These are phyloP conservation scores for Todiramphus chloris DNA, from an alignment of 2,113 vertebrate species.

Conservation along the genomic window DNA sequence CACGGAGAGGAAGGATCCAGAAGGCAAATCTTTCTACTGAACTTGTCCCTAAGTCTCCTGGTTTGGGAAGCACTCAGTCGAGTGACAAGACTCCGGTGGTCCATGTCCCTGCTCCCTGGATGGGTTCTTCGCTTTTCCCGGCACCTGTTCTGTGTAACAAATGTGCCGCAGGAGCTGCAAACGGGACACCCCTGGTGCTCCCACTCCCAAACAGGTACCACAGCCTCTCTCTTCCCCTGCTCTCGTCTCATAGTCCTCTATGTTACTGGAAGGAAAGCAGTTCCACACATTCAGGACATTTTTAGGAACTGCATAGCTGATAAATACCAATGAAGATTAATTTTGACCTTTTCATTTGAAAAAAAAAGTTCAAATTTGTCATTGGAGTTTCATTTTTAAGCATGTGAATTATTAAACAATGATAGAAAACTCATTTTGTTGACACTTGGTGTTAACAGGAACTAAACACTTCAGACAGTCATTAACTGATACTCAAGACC, in stretches of 20 bases:
- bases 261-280: not conserved
- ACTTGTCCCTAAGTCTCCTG: not conserved
- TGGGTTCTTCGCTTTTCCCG: not conserved
- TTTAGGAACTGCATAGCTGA: not conserved
- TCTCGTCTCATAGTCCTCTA: not conserved
- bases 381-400: not conserved
- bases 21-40: not conserved
- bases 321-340: not conserved
- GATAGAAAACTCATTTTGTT: not conserved
- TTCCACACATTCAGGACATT: not conserved
- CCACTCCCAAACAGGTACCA: rapidly evolving
- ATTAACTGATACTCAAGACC: not conserved
- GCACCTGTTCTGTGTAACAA: not conserved
- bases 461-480: not conserved
- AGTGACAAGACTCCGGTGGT: not conserved
- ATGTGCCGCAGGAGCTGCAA: rapidly evolving
- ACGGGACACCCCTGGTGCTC: not conserved
- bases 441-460: not conserved
- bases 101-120: not conserved
- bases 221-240: not conserved
- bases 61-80: not conserved
- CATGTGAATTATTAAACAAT: not conserved
- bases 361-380: not conserved
- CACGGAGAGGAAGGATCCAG: not conserved
- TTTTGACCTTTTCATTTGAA: not conserved